A percentile compares a stretch with the other conserved stretches of the same genome.
Conservation (phyloP, 2,888 invertebrate genomes). For the Chalcosyrphus nemorum region DNA sequence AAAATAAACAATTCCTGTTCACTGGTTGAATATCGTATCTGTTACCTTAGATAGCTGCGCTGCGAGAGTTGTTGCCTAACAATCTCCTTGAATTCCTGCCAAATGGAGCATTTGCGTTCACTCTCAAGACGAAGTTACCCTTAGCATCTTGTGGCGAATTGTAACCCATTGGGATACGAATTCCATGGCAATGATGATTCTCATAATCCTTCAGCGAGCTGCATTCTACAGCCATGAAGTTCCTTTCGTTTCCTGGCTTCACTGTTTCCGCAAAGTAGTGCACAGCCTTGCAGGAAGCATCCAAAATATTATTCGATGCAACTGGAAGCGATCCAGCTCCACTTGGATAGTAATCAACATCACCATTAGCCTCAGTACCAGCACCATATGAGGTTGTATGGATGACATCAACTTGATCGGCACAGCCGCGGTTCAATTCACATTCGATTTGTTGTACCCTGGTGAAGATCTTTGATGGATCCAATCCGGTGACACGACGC, state of each 20-base stretch:
- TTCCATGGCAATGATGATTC: conserved; percentile 77
- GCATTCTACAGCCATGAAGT: conserved; percentile 79
- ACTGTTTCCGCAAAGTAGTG: conserved; percentile 81
- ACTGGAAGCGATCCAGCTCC: conserved; percentile 77
- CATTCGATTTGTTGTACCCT: conserved; percentile 75
- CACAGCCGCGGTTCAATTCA: conserved; percentile 79
- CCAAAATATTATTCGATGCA: conserved; percentile 78
- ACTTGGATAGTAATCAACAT: conserved; percentile 81
- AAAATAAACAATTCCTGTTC: neutral
- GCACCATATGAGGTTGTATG: conserved; percentile 79
- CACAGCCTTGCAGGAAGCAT: conserved; percentile 78
- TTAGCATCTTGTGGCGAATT: conserved; percentile 76
- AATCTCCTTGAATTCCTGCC: conserved; percentile 75
- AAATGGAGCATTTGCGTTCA: conserved; percentile 79
- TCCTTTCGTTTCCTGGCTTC: conserved; percentile 79
- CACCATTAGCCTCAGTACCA: conserved; percentile 75
- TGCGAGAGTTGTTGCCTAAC: neutral
- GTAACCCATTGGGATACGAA: conserved; percentile 80
- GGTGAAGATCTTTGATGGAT: conserved; percentile 77
- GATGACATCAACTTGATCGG: conserved; percentile 80
- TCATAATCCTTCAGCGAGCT: conserved; percentile 78
- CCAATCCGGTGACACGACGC: conserved; percentile 80
- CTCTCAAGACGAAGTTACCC: conserved; percentile 80
- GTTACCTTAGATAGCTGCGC: neutral
- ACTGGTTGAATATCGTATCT: conserved; percentile 20